A percentile compares a stretch with the other conserved stretches of the same genome.
Conservation (phyloP, 2,888 invertebrate species). For the Deroplatys truncata region DNA sequence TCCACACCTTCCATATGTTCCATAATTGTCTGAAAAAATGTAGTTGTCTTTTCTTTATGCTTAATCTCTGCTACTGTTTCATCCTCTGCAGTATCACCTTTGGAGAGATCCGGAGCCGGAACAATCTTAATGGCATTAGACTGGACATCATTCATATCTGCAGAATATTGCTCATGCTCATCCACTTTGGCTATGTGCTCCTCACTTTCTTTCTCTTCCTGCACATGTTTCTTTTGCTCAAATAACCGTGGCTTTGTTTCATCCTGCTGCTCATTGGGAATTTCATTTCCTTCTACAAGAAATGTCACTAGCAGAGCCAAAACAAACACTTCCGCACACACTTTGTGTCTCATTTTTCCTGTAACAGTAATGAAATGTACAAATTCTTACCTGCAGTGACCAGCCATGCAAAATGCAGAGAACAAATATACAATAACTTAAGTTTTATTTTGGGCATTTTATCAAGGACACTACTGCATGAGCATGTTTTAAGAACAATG, state of each 20-base stretch:
- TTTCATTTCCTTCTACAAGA: not conserved
- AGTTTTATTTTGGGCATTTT: not conserved
- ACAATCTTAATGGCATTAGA: conserved; percentile 29
- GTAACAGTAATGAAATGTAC: not conserved
- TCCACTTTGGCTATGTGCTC: not conserved
- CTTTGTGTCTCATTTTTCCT: conserved; percentile 29
- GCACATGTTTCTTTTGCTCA: not conserved
- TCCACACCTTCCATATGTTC: conserved; percentile 39
- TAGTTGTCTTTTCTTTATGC: not conserved
- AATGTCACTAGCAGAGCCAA: not conserved
- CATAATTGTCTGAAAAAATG: conserved; percentile 14
- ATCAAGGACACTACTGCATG: not conserved
- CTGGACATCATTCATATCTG: not conserved
- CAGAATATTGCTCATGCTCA: not conserved
- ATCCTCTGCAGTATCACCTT: conserved; percentile 17
- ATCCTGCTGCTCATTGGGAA: not conserved
- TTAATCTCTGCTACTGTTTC: conserved; percentile 20
- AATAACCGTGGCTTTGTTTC: not conserved
- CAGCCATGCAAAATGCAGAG: not conserved
- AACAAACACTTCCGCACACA: not conserved
- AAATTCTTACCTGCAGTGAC: not conserved
- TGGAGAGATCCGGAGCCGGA: conserved; percentile 44
- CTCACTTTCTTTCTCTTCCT: not conserved
- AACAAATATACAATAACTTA: not conserved
- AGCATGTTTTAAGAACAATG: not conserved